phyloP scores from a whole-genome alignment of 2,113 vertebrate species.

The Pterocles burchelli region DNA sequence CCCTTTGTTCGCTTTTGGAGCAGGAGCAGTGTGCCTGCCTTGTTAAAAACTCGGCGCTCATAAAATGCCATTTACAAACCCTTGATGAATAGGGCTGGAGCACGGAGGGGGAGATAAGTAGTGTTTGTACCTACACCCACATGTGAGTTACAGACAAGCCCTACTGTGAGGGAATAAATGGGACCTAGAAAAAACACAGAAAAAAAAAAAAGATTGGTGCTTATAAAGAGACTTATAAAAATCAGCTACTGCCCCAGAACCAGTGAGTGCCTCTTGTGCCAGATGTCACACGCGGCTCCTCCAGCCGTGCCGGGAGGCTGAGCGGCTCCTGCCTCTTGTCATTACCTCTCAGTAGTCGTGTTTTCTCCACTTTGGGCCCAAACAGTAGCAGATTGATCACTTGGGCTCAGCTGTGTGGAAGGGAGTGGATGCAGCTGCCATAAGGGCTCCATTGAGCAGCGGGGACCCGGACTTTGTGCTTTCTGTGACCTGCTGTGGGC shows the following conservation, averaged over 20 bases:
- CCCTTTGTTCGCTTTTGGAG: conserved; percentile 33
- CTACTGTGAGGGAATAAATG: not conserved
- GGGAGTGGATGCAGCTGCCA: not conserved
- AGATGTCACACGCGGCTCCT: not conserved
- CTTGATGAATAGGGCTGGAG: not conserved
- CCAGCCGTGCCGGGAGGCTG: not conserved
- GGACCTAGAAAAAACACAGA: not conserved
- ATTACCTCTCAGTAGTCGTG: accelerated
- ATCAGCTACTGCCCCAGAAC: not conserved
- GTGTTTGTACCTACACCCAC: not conserved
- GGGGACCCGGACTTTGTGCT: not conserved
- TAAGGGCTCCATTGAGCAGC: not conserved
- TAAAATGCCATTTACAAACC: conserved; percentile 43
- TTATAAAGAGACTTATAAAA: not conserved
- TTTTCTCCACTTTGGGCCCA: not conserved
- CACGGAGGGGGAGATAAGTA: not conserved
- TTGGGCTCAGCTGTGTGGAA: not conserved
- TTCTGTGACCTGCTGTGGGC: not conserved
- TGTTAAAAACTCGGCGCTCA: not conserved
- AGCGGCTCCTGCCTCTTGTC: not conserved
- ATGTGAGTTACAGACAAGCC: not conserved
- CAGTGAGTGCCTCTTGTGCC: not conserved
- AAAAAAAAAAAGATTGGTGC: not conserved
- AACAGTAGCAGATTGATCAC: not conserved
- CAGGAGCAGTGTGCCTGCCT: not conserved